These are phyloP conservation scores for Bradypus variegatus DNA, from an alignment of 2,797 vertebrate species.

Conservation along the genomic window DNA sequence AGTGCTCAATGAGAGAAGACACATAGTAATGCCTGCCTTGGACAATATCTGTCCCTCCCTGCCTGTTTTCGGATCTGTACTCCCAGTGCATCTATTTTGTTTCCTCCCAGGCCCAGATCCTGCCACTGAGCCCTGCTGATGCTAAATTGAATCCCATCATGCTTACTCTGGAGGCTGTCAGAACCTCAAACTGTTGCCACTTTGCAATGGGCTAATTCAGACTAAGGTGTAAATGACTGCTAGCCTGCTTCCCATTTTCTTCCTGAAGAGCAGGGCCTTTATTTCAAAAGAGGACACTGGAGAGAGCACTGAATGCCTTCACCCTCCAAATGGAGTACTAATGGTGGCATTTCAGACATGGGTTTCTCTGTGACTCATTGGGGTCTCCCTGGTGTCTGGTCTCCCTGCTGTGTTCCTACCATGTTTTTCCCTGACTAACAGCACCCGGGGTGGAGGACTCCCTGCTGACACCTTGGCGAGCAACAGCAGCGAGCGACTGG, in stretches of 20 bases:
- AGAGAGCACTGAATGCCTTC: background rate
- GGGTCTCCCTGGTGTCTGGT: background rate
- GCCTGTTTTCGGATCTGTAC: background rate
- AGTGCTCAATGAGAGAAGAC: background rate
- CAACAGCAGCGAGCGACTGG: conserved; percentile 84
- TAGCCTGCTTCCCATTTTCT: background rate
- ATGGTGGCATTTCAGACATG: background rate
- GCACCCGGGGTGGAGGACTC: background rate
- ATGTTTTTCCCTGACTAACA: background rate
- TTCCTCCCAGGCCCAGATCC: background rate
- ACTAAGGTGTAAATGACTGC: background rate
- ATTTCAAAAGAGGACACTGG: background rate
- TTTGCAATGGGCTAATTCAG: conserved; percentile 1
- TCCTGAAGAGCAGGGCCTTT: background rate
- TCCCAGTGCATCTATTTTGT: background rate
- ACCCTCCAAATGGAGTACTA: background rate
- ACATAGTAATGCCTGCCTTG: background rate
- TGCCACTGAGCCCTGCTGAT: background rate
- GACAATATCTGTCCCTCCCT: background rate
- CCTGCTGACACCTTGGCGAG: conserved; percentile 83
- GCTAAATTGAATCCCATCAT: background rate
- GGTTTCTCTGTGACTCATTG: background rate
- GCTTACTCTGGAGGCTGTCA: background rate
- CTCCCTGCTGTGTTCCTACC: background rate
- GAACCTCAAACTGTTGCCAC: background rate